Percentiles rank a stretch among this genome's conserved stretches.
Conservation (phyloP, 2,113 vertebrate genomes). For the Chroicocephalus ridibundus region DNA sequence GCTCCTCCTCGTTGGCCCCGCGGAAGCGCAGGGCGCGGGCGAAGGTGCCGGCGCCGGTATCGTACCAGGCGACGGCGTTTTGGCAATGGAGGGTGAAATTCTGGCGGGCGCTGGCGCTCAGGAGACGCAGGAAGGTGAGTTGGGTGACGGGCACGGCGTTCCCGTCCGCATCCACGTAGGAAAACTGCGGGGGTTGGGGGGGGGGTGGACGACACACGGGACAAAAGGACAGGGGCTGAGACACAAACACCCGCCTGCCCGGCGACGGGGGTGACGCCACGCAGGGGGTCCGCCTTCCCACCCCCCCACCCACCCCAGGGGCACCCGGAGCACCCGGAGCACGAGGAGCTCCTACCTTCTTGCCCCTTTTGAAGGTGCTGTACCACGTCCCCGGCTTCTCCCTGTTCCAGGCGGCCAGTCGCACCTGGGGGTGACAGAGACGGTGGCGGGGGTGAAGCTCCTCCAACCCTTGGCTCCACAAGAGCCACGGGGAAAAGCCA, state of each 20-base stretch:
- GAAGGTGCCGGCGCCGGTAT: slow-evolving; percentile 70
- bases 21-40: slow-evolving; percentile 78
- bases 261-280: fast-evolving
- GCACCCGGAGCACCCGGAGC: background rate
- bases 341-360: slow-evolving; percentile 75
- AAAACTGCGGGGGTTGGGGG: slow-evolving; percentile 78
- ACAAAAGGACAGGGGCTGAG: background rate
- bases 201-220: too few relatives aligned
- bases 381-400: slow-evolving; percentile 91
- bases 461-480: background rate
- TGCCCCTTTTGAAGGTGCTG: slow-evolving; percentile 87
- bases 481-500: background rate
- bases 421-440: slow-evolving; percentile 73
- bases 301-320: too few relatives aligned
- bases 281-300: too few relatives aligned
- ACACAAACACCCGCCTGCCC: background rate
- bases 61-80: slow-evolving; percentile 86
- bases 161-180: slow-evolving; percentile 84
- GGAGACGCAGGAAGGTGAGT: slow-evolving; percentile 88
- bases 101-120: slow-evolving; percentile 85
- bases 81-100: slow-evolving; percentile 87
- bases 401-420: slow-evolving; percentile 86
- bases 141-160: slow-evolving; percentile 84
- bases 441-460: background rate
- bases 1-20: slow-evolving; percentile 81